Evolutionary conservation across 2,113 vertebrate species (phyloP).

Genomic region (Tupaia chinensis): DNA sequence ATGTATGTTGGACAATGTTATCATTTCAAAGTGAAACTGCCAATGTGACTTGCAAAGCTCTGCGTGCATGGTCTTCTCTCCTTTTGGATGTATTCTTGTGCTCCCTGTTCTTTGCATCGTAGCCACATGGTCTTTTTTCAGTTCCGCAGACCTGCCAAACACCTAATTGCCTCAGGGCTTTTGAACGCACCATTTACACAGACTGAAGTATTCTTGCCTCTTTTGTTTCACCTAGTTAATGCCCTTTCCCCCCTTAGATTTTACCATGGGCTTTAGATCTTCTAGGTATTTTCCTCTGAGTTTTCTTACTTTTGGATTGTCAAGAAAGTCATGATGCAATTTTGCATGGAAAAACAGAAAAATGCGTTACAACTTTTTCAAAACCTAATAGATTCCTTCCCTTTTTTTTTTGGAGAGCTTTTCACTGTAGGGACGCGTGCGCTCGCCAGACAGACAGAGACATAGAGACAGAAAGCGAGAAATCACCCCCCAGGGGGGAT

Average conservation of each 20-base stretch:
- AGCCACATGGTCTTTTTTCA: not conserved
- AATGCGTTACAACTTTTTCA: too few relatives aligned
- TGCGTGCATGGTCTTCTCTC: not conserved
- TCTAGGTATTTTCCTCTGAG: not conserved
- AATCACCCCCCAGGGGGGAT: too few relatives aligned
- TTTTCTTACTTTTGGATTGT: not conserved
- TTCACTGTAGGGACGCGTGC: too few relatives aligned
- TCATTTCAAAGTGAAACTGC: not conserved
- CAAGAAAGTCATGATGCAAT: too few relatives aligned
- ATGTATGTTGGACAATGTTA: not conserved
- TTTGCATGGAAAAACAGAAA: too few relatives aligned
- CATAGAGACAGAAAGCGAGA: too few relatives aligned
- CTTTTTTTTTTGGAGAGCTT: too few relatives aligned
- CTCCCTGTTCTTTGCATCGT: not conserved
- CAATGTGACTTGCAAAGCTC: not conserved
- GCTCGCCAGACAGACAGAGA: too few relatives aligned
- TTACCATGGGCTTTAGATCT: not conserved
- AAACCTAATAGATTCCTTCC: too few relatives aligned
- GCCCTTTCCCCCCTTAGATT: not conserved
- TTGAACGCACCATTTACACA: not conserved
- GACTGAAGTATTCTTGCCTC: not conserved
- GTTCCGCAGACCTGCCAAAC: not conserved
- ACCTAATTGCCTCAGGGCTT: not conserved
- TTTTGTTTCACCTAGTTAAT: not conserved
- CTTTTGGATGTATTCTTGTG: not conserved